A percentile compares a stretch with the other conserved stretches of the same genome.
phyloP scores from a whole-genome alignment of 2,113 vertebrate genomes.

The Gobio gobio region DNA sequence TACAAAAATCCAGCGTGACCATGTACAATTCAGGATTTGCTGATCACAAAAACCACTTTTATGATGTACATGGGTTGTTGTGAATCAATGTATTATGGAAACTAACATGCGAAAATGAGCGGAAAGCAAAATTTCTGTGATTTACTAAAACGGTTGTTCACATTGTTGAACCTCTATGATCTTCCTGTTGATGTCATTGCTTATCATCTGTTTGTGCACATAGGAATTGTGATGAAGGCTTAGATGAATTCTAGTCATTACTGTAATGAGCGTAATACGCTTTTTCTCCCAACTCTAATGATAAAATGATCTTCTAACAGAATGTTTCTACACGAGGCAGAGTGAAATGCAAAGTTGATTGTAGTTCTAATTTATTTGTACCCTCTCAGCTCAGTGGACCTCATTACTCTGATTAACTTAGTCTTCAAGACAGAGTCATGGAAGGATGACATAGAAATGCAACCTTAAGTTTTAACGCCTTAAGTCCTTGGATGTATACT shows the following conservation, averaged over 20 bases:
- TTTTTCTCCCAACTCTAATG: conserved; percentile 16
- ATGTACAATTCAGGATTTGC: conserved; percentile 1
- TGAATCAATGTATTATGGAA: neutral
- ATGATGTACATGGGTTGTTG: neutral
- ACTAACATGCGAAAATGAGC: neutral
- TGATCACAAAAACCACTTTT: conserved; percentile 7
- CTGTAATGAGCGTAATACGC: neutral
- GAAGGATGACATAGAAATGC: conserved; percentile 70
- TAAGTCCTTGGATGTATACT: conserved; percentile 63
- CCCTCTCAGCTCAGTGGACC: conserved; percentile 60
- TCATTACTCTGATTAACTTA: conserved; percentile 59
- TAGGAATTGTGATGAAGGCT: neutral
- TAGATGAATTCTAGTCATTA: conserved; percentile 5
- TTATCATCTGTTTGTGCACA: neutral
- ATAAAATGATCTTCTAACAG: conserved; percentile 38
- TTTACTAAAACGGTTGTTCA: neutral
- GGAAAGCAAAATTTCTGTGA: neutral
- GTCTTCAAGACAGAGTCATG: conserved; percentile 59
- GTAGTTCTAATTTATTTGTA: conserved; percentile 62
- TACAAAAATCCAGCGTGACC: neutral
- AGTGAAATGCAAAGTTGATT: conserved; percentile 57
- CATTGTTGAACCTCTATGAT: conserved; percentile 16
- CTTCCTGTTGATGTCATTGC: conserved; percentile 8
- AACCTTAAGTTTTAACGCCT: conserved; percentile 71
- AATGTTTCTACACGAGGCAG: conserved; percentile 29